phyloP scores from a whole-genome alignment of 2,113 vertebrate genomes.

The Meleagris gallopavo region DNA sequence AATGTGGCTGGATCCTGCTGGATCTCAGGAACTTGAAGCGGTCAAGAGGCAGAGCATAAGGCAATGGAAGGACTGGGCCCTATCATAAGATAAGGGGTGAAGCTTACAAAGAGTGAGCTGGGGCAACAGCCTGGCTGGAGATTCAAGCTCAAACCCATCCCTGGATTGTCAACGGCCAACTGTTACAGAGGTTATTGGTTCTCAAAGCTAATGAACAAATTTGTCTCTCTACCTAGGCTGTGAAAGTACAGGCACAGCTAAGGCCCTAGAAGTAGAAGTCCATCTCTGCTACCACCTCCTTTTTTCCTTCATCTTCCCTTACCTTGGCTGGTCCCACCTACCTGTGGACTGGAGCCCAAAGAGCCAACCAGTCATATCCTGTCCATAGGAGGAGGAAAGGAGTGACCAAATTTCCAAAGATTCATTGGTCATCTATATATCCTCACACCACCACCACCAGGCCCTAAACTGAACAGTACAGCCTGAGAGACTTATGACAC shows the following conservation, averaged over 20 bases:
- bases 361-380: not conserved
- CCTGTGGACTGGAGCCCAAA: not conserved
- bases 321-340: not conserved
- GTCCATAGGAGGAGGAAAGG: too few species aligned
- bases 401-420: too few species aligned
- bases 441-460: not conserved
- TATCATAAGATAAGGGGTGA: rapidly evolving
- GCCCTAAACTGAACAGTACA: not conserved
- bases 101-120: not conserved
- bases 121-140: not conserved
- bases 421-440: not conserved
- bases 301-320: not conserved
- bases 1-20: not conserved
- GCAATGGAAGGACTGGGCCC: not conserved
- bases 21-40: not conserved
- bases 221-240: not conserved
- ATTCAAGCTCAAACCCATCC: not conserved
- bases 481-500: not conserved
- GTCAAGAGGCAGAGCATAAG: not conserved
- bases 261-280: not conserved
- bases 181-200: not conserved
- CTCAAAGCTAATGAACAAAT: not conserved
- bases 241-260: not conserved
- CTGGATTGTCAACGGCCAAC: not conserved
- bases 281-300: not conserved